Conservation (phyloP, 2,113 vertebrate genomes). For the Oceanodroma tethys region DNA sequence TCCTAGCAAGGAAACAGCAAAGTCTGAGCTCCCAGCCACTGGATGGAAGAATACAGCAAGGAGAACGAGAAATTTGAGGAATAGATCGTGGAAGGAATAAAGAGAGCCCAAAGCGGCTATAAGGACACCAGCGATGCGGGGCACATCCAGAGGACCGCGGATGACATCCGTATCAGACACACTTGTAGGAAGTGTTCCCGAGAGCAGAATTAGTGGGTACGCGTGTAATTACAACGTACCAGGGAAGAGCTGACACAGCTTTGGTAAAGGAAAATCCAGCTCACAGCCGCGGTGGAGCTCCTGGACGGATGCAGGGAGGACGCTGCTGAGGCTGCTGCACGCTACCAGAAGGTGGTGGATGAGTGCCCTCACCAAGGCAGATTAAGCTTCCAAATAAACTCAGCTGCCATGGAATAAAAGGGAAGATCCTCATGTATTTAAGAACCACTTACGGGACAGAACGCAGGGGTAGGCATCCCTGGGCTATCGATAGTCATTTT, state of each 20-base stretch:
- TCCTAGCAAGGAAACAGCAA: not conserved
- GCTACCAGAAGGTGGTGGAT: not conserved
- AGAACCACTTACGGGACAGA: rapidly evolving
- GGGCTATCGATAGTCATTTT: not conserved
- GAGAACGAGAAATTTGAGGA: not conserved
- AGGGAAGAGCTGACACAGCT: conserved; percentile 23
- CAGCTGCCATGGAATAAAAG: not conserved
- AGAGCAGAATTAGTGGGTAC: not conserved
- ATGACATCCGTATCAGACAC: not conserved
- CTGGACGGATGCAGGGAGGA: not conserved
- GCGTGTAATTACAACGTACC: not conserved
- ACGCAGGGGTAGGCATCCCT: not conserved
- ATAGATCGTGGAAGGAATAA: not conserved
- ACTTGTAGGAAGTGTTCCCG: not conserved
- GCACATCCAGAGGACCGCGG: not conserved
- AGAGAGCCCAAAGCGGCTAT: not conserved
- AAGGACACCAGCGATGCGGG: rapidly evolving
- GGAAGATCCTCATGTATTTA: not conserved
- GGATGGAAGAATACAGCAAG: not conserved
- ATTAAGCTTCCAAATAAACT: not conserved
- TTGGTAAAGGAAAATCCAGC: not conserved
- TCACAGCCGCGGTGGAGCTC: not conserved
- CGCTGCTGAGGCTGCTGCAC: not conserved
- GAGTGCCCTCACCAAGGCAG: not conserved
- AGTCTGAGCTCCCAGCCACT: not conserved